phyloP scores from a whole-genome alignment of 2,888 invertebrate species.

The Antheraea assamensis region DNA sequence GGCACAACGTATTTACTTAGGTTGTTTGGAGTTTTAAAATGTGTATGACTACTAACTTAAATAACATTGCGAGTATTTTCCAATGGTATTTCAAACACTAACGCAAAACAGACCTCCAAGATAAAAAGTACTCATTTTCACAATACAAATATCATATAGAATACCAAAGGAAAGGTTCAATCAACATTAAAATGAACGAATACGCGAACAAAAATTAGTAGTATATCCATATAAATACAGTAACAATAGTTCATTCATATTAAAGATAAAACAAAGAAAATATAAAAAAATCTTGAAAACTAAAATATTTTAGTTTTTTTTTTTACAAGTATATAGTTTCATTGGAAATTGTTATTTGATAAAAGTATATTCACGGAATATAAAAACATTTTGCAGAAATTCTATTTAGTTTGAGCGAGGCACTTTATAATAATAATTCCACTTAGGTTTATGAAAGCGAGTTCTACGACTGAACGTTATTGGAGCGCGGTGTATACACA shows the following conservation, averaged over 20 bases:
- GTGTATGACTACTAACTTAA: not conserved
- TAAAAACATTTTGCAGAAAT: not conserved
- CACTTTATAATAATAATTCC: slow-evolving; percentile 24
- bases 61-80: not conserved
- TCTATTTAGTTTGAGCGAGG: slow-evolving; percentile 6
- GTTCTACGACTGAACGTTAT: slow-evolving; percentile 23
- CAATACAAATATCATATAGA: too few relatives aligned
- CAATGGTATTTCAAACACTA: not conserved
- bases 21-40: not conserved
- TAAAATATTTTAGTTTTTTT: too few relatives aligned
- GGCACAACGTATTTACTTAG: not conserved
- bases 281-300: too few relatives aligned
- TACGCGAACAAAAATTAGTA: too few relatives aligned
- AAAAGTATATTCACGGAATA: not conserved
- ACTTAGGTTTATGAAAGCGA: slow-evolving; percentile 23
- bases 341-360: too few relatives aligned
- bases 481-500: slow-evolving; percentile 21
- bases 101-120: not conserved
- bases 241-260: too few relatives aligned
- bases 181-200: too few relatives aligned
- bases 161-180: too few relatives aligned
- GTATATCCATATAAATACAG: too few relatives aligned
- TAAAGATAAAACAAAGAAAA: too few relatives aligned
- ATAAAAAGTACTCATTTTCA: too few relatives aligned
- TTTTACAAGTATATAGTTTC: too few relatives aligned